These are phyloP conservation scores for Temnothorax ravouxi DNA, from an alignment of 2,888 invertebrate genomes.

Conservation along the genomic window DNA sequence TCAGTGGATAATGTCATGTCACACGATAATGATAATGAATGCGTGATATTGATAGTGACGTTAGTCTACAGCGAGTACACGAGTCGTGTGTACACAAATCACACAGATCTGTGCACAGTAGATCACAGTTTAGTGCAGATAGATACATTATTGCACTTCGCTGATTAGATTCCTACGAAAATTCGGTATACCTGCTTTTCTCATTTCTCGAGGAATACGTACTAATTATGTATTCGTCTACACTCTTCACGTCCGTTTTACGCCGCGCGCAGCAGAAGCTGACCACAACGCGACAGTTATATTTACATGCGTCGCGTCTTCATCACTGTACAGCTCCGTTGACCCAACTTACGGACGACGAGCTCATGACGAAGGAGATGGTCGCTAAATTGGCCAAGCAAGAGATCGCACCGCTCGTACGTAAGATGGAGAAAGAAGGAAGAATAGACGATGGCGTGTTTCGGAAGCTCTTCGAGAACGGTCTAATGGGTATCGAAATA, in stretches of 20 bases:
- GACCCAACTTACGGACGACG: slow-evolving; percentile 94
- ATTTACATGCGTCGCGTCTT: slow-evolving; percentile 55
- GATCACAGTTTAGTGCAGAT: too few relatives aligned
- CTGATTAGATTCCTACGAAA: neutral
- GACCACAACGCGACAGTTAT: neutral
- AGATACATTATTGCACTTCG: neutral
- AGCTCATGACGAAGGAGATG: slow-evolving; percentile 95
- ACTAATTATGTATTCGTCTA: neutral
- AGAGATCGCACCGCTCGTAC: slow-evolving; percentile 94
- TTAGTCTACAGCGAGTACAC: neutral
- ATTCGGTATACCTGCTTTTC: neutral
- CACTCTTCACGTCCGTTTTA: neutral
- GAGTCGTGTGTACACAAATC: neutral
- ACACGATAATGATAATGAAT: too few relatives aligned
- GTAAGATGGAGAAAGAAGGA: slow-evolving; percentile 96
- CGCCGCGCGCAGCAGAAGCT: slow-evolving; percentile 67
- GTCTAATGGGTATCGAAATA: slow-evolving; percentile 97
- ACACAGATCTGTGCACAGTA: too few relatives aligned
- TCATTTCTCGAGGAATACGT: neutral
- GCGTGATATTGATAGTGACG: neutral
- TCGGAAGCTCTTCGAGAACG: slow-evolving; percentile 95
- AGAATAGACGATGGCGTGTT: slow-evolving; percentile 93
- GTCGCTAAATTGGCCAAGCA: slow-evolving; percentile 96
- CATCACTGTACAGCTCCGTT: slow-evolving; percentile 88
- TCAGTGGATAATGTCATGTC: neutral